Conservation (phyloP, 2,113 vertebrate genomes). For the Nothoprocta perdicaria region DNA sequence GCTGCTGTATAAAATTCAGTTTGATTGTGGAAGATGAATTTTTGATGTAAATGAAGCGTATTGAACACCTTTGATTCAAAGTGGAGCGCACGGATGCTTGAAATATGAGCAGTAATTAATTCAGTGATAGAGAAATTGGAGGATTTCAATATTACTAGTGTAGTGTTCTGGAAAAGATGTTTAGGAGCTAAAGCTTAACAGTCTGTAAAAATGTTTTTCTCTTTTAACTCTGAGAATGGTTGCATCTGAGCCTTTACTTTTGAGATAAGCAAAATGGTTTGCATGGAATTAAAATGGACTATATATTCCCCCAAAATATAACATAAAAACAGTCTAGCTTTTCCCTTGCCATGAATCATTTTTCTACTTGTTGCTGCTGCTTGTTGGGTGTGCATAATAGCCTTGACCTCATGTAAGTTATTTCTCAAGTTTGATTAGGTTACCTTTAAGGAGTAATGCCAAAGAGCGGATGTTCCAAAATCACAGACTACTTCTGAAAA, state of each 20-base stretch:
- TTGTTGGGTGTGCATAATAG: neutral
- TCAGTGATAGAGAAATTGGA: neutral
- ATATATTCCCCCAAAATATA: neutral
- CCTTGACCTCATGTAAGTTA: neutral
- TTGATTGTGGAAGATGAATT: slow-evolving; percentile 15
- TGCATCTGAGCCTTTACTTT: slow-evolving; percentile 20
- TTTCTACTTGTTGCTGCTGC: rapidly evolving
- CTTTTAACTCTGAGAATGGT: slow-evolving; percentile 27
- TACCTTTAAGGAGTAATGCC: neutral
- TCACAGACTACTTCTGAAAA: neutral
- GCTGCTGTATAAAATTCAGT: neutral
- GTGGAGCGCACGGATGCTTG: neutral
- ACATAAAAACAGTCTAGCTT: neutral
- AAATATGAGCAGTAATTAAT: slow-evolving; percentile 39
- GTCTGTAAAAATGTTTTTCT: slow-evolving; percentile 14
- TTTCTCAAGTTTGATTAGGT: neutral
- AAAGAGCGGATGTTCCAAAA: neutral
- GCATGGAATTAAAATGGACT: neutral
- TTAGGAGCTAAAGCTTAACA: slow-evolving; percentile 32
- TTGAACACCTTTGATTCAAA: slow-evolving; percentile 8
- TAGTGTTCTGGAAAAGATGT: slow-evolving; percentile 32
- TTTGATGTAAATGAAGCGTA: neutral
- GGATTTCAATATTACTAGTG: neutral
- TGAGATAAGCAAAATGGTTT: neutral
- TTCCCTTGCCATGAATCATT: neutral